A percentile compares a stretch with the other conserved stretches of the same genome.
Evolutionary conservation across 1,140 invertebrate species (phyloP).

Genomic region (Neotoxoptera formosana): DNA sequence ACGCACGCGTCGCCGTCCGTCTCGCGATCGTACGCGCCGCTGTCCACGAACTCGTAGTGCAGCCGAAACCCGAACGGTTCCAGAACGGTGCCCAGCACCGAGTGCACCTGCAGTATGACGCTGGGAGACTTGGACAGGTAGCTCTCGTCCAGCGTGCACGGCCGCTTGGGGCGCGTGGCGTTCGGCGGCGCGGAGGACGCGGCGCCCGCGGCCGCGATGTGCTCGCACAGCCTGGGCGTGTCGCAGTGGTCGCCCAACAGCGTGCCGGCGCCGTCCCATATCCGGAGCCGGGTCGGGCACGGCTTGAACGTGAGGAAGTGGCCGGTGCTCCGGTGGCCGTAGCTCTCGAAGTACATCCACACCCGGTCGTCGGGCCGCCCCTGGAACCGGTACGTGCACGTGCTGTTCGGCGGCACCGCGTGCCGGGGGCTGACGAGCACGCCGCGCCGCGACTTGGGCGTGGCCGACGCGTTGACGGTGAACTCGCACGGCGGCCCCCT

Average conservation of each 20-base stretch:
- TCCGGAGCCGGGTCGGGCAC: constrained; percentile 69
- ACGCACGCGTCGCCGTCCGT: constrained; percentile 65
- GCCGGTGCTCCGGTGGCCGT: constrained; percentile 69
- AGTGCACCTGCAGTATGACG: constrained; percentile 61
- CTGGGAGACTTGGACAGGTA: constrained; percentile 73
- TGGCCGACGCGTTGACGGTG: constrained; percentile 71
- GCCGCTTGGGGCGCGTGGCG: constrained; percentile 75
- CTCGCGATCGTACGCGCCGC: constrained; percentile 74
- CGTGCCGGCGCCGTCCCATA: constrained; percentile 69
- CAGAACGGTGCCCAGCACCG: constrained; percentile 66
- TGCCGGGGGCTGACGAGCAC: constrained; percentile 79
- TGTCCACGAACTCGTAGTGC: constrained; percentile 84
- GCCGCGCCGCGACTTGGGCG: constrained; percentile 68
- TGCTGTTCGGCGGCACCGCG: constrained; percentile 83
- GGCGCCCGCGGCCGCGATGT: constrained; percentile 67
- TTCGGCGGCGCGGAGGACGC: constrained; percentile 68
- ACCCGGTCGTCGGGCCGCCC: constrained; percentile 79
- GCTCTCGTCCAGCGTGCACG: constrained; percentile 78
- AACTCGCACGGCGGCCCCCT: constrained; percentile 73
- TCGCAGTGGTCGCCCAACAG: constrained; percentile 75
- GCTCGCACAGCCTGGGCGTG: constrained; percentile 80
- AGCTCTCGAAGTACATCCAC: constrained; percentile 88
- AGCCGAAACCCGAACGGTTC: constrained; percentile 63
- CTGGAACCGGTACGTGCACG: constrained; percentile 84
- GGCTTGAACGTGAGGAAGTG: constrained; percentile 58